phyloP scores from a whole-genome alignment of 2,888 invertebrate genomes.

The Zygothrica quintamaculata region DNA sequence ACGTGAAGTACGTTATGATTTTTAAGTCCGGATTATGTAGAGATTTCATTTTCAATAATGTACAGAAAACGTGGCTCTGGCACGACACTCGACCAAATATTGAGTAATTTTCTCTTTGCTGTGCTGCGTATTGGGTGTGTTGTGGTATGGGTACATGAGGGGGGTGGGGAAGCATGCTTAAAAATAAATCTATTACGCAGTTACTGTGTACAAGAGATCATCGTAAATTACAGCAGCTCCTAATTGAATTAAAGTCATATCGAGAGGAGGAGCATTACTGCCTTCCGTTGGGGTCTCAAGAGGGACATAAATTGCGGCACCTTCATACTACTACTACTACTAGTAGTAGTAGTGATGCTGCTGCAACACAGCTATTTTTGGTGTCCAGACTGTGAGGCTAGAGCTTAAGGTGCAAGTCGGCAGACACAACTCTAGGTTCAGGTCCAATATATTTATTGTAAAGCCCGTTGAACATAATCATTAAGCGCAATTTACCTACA shows the following conservation, averaged over 20 bases:
- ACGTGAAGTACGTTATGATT: slow-evolving; percentile 5
- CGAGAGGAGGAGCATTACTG: slow-evolving; percentile 48
- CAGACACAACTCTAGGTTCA: slow-evolving; percentile 11
- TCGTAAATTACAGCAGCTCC: slow-evolving; percentile 71
- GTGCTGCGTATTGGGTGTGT: too few relatives aligned
- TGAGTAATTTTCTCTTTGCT: slow-evolving; percentile 71
- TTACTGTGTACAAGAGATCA: slow-evolving; percentile 18
- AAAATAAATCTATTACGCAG: slow-evolving; percentile 68
- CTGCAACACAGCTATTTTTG: slow-evolving; percentile 61
- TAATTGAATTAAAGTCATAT: slow-evolving; percentile 74
- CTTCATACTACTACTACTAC: slow-evolving; percentile 52
- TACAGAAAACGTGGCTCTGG: slow-evolving; percentile 33
- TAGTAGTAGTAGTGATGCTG: too few relatives aligned
- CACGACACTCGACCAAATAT: slow-evolving; percentile 55
- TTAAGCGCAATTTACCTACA: slow-evolving; percentile 81
- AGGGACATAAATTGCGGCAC: slow-evolving; percentile 70
- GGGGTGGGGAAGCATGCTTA: slow-evolving; percentile 35
- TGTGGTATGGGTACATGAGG: too few relatives aligned
- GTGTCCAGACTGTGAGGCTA: slow-evolving; percentile 39
- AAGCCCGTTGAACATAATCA: slow-evolving; percentile 76
- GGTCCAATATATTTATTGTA: slow-evolving; percentile 66
- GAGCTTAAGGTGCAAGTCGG: slow-evolving; percentile 5
- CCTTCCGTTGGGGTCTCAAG: slow-evolving; percentile 31
- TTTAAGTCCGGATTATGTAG: slow-evolving; percentile 2
- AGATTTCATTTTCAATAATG: slow-evolving; percentile 29